phyloP scores from a whole-genome alignment of 2,888 invertebrate species.

The Macrosiphum euphorbiae region DNA sequence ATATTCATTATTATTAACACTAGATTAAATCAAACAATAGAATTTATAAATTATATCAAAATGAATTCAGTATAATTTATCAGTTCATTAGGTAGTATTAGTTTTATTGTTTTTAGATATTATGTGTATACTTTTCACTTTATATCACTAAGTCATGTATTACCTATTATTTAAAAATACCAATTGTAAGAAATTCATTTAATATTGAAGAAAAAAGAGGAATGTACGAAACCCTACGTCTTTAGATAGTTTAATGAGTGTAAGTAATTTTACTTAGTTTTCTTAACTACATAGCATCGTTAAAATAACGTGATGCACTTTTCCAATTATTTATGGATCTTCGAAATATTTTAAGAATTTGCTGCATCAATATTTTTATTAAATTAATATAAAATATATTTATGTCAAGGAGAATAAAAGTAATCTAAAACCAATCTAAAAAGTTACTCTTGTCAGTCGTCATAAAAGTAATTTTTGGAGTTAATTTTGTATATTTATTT shows the following conservation, averaged over 20 bases:
- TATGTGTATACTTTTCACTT: constrained; percentile 93
- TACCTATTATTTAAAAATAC: constrained; percentile 80
- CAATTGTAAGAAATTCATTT: constrained; percentile 80
- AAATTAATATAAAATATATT: not conserved
- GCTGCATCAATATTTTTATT: not conserved
- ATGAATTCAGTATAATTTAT: too few species aligned
- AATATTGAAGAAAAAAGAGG: constrained; percentile 76
- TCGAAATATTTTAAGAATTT: not conserved
- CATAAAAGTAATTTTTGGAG: not conserved
- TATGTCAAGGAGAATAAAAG: not conserved
- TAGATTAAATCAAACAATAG: too few species aligned
- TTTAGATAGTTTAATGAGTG: constrained; percentile 37
- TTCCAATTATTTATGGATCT: not conserved
- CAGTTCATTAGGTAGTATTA: too few species aligned
- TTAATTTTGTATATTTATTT: not conserved
- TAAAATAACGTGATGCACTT: constrained; percentile 55
- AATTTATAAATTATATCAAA: too few species aligned
- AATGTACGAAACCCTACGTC: not conserved
- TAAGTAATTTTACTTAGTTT: not conserved
- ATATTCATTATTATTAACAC: too few species aligned
- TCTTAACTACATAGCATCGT: not conserved
- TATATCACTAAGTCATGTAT: constrained; percentile 86
- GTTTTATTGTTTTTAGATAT: constrained; percentile 73
- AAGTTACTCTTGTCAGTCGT: not conserved
- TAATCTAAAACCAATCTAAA: not conserved